Evolutionary conservation across 2,113 vertebrate genomes (phyloP).

Genomic region (Melanocharis versteri): DNA sequence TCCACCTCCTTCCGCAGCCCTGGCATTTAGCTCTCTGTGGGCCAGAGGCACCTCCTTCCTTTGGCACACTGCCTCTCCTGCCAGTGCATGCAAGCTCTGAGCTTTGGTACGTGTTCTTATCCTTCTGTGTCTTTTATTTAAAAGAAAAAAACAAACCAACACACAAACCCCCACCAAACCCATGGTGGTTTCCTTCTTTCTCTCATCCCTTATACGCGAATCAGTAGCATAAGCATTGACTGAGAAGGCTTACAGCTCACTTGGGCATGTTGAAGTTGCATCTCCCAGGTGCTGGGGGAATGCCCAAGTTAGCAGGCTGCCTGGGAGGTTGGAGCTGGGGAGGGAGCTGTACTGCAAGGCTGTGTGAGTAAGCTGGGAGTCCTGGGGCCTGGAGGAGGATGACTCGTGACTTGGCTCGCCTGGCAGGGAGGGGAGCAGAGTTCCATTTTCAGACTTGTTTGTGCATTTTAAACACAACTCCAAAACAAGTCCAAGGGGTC

Average conservation of each 20-base stretch:
- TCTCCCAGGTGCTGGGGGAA: neutral
- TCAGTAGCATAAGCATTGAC: neutral
- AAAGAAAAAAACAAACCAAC: neutral
- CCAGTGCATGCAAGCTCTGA: neutral
- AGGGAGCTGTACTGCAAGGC: neutral
- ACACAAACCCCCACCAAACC: neutral
- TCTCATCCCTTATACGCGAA: neutral
- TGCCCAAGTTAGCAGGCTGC: neutral
- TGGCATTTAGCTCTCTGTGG: conserved; percentile 3
- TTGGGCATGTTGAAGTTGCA: neutral
- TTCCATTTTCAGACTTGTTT: neutral
- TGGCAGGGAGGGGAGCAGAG: neutral
- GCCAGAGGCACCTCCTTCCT: neutral
- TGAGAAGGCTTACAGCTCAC: neutral
- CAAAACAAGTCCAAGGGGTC: neutral
- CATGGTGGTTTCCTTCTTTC: neutral
- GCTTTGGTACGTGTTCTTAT: neutral
- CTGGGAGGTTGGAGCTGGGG: neutral
- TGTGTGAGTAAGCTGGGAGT: neutral
- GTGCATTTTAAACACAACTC: neutral
- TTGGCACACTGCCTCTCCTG: neutral
- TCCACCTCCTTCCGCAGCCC: neutral
- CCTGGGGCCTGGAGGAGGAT: neutral
- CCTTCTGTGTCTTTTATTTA: neutral
- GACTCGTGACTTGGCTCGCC: neutral